Evolutionary conservation across 2,888 invertebrate genomes (phyloP), one percentile per base, ranked within the genome.

Genomic region (Lepetodrilus schrolli): DNA sequence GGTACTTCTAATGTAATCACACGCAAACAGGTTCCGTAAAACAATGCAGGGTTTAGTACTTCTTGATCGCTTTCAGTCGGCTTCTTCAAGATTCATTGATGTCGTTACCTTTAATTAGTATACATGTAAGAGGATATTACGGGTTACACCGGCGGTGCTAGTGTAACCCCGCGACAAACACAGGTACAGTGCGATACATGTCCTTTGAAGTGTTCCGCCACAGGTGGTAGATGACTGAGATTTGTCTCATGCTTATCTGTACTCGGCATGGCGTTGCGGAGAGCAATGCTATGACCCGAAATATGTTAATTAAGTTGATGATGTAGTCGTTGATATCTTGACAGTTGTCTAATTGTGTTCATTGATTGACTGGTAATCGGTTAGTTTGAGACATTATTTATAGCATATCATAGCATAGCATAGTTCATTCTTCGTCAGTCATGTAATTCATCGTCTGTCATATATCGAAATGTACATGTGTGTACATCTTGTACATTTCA

Each of bases 41-140:
- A 58, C 58, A 58, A 58, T 13, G 23, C 30, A 17, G 23, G 26
- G 34, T 34, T 20, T 48, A n/a, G 17, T 30, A 58, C 17, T 17
- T 17, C 58, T 30, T 58, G 23, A 58, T 17, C 13, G 34, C 1
- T 17, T 8, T 43, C 26, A 7, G 58, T 26, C 58, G 58, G 58
- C 58, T 30, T 58, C 34, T n/a, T 58, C 34, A n/a, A 17, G n/a
- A 34, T 30, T 58, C 26, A 58, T 58, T 58, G 23, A 34, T 58
- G 58, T 58, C 34, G 26, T 51, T n/a, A 58, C 58, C 58, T 58
- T 23, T 58, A 58, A 58, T 58, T 58, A 58, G 21, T n/a, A 13
- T 2, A 17, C 1, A 4, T 26, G 58, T 58, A 30, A 30, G 30
- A 7, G 34, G 26, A 58, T 34, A 58, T 58, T 34, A 58, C 30